Percentiles rank a stretch among this genome's conserved stretches.
phyloP scores from a whole-genome alignment of 2,113 vertebrate species.

The Pomatorhinus ruficollis region DNA sequence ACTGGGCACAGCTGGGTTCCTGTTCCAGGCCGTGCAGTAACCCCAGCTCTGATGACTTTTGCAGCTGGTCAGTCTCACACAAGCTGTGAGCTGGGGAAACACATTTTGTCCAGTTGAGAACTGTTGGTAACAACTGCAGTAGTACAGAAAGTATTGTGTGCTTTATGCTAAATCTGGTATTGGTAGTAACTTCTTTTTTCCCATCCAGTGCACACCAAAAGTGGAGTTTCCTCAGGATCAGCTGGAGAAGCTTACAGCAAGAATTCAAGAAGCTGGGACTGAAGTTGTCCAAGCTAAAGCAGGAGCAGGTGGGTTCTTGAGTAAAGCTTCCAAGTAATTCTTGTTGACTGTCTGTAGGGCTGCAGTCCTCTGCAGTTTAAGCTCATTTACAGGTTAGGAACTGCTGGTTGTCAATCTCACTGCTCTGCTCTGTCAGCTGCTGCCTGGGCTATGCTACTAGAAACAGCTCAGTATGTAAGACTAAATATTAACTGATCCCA shows the following conservation, averaged over 20 bases:
- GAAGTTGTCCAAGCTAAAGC: conserved; percentile 98
- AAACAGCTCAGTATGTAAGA: neutral
- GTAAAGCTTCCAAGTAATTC: neutral
- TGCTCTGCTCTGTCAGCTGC: neutral
- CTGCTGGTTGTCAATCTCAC: neutral
- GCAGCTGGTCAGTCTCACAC: neutral
- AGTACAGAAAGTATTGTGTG: accelerated
- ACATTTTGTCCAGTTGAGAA: neutral
- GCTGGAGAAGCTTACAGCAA: conserved; percentile 79
- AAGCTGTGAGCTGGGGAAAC: neutral
- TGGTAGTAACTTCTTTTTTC: neutral
- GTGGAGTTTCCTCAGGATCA: conserved; percentile 93
- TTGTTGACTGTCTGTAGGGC: neutral
- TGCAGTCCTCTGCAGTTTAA: neutral
- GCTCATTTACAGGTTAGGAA: neutral
- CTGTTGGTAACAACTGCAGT: neutral
- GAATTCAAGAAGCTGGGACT: conserved; percentile 97
- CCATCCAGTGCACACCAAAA: conserved; percentile 87
- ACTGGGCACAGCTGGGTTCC: neutral
- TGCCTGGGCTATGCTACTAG: neutral
- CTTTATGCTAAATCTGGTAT: neutral
- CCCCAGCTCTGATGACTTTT: neutral
- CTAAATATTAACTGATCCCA: neutral
- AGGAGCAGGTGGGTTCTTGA: conserved; percentile 80
- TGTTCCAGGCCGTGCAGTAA: neutral